Evolutionary conservation across 2,797 vertebrate genomes (phyloP).

Genomic region (Trachurus trachurus): DNA sequence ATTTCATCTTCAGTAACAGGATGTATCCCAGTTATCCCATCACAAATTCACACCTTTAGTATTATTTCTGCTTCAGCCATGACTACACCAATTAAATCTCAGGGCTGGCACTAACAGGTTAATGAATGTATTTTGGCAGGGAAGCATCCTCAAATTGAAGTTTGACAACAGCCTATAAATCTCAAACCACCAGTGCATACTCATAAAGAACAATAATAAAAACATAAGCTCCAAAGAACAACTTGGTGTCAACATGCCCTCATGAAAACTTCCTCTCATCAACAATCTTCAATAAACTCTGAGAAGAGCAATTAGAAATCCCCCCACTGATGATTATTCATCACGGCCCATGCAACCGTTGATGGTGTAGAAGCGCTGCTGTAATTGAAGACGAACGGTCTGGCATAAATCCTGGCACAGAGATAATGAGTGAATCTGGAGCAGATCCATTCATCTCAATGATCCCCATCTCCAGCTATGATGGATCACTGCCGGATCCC

Average conservation of each 20-base stretch:
- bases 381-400: conserved; percentile 72
- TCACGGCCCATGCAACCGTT: conserved; percentile 64
- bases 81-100: background rate
- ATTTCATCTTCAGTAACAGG: background rate
- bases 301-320: conserved; percentile 73
- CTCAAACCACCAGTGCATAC: conserved; percentile 30
- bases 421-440: conserved; percentile 70
- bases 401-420: conserved; percentile 64
- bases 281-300: conserved; percentile 68
- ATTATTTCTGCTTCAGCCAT: background rate
- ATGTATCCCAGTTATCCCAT: conserved; percentile 4
- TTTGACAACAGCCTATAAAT: conserved; percentile 49
- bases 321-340: conserved; percentile 72
- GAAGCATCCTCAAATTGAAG: conserved; percentile 15
- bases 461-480: conserved; percentile 71
- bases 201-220: conserved; percentile 46
- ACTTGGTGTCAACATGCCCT: conserved; percentile 44
- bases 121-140: conserved; percentile 3
- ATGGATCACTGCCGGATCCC: conserved; percentile 68
- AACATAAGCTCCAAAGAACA: conserved; percentile 42
- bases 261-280: conserved; percentile 65
- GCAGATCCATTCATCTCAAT: conserved; percentile 78
- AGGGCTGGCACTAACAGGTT: background rate
- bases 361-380: conserved; percentile 69
- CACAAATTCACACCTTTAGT: background rate